Evolutionary conservation across 2,113 vertebrate genomes (phyloP), one percentile per base, ranked within the genome.

Genomic region (Willisornis vidua): DNA sequence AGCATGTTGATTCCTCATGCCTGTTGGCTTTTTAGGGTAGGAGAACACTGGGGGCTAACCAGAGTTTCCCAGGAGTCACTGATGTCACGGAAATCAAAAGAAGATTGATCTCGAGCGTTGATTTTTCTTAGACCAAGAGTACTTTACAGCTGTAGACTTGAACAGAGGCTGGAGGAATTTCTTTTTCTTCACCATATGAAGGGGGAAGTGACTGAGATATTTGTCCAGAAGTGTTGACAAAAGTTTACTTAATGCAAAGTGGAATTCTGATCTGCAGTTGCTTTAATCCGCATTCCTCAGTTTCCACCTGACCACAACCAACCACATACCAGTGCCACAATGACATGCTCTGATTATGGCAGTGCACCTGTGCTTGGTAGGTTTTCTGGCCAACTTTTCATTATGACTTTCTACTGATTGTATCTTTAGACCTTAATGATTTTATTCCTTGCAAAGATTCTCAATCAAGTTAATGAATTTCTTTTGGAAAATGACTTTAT

Each of bases 281-380:
- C 81, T 48, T 92, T 96, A 93, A 96, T 96, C 85, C 8, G 0
- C 92, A 90, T 96, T 96, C 96, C 85, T 96, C 43, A 8, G 29
- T 90, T 91, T 93, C 92, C 48, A 88, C 39, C 87, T 24, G 4
- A 55, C 61, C 4, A 9, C 87, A 94, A 7, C 51, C 63, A 75
- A 35, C 19, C 19, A 7, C 85, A 72, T 94, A 86, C 68, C 68
- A 75, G 10, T 0, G 0, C 45, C 52, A 83, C 82, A 90, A 8
- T 68, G 90, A 67, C 55, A 80, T 0, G 2, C 3, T 7, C 54
- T 80, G 82, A 88, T 83, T 90, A 58, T 54, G 57, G 63, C 35
- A 71, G 59, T 1, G 3, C 90, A 94, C 72, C 87, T 94, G 88
- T 61, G 59, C 33, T 84, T 48, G 43, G 24, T 52, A 46, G n/a